phyloP scores from a whole-genome alignment of 92 coral and sea anemone genomes.

The Heliopora coerulea region DNA sequence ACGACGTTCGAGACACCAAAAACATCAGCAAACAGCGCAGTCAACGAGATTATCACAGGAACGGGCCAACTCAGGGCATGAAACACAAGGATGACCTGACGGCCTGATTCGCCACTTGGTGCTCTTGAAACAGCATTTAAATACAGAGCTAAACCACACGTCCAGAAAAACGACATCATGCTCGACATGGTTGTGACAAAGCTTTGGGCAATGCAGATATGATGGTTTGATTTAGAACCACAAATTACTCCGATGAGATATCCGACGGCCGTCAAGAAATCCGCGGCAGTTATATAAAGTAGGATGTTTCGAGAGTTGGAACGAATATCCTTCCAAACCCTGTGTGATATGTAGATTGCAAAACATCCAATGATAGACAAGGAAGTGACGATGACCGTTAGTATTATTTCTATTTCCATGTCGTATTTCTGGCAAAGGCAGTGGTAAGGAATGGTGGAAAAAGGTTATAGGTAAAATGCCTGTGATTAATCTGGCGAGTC shows the following conservation, averaged over 20 bases:
- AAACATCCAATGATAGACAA: conserved; percentile 22
- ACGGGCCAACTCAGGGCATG: conserved; percentile 21
- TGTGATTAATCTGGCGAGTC: too few species aligned
- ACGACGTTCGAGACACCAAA: too few species aligned
- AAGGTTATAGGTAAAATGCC: too few species aligned
- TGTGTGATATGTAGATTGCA: not conserved
- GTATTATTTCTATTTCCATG: not conserved
- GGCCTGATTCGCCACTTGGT: conserved; percentile 1
- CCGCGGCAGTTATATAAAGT: conserved; percentile 17
- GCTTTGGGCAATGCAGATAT: conserved; percentile 14
- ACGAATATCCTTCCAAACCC: conserved; percentile 16
- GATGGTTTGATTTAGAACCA: not conserved
- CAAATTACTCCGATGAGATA: conserved; percentile 8
- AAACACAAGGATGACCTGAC: conserved; percentile 6
- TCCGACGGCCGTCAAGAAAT: conserved; percentile 18
- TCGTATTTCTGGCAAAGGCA: too few species aligned
- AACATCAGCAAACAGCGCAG: not conserved
- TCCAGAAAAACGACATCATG: conserved; percentile 37
- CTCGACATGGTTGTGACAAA: conserved; percentile 20
- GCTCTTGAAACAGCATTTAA: conserved; percentile 8
- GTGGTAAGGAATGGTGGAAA: too few species aligned
- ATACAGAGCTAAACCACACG: conserved; percentile 27
- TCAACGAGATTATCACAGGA: not conserved
- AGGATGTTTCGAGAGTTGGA: conserved; percentile 26
- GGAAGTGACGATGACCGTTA: not conserved